These are phyloP conservation scores for Drosophila macrothrix DNA, from an alignment of 2,888 invertebrate genomes.

Conservation along the genomic window DNA sequence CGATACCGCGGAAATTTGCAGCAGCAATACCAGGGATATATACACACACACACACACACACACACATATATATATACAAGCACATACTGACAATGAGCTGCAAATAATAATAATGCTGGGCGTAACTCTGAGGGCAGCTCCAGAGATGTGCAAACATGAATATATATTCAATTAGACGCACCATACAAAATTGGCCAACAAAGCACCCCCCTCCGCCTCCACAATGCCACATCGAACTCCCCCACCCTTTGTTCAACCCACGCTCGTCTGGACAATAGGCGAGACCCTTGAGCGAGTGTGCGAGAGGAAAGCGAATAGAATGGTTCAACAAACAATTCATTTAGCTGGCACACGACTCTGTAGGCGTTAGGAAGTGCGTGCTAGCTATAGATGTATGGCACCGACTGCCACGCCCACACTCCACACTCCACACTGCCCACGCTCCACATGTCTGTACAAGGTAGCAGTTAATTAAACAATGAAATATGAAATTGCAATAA, in stretches of 20 bases:
- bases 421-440: constrained; percentile 1
- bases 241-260: constrained; percentile 4
- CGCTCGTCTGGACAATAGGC: constrained; percentile 45
- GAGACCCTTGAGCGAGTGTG: constrained; percentile 12
- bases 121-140: constrained; percentile 6
- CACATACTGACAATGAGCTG: constrained; percentile 28
- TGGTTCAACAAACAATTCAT: constrained; percentile 55
- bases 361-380: constrained; percentile 19
- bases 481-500: constrained; percentile 54
- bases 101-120: constrained; percentile 37
- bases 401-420: constrained; percentile 47
- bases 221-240: not conserved
- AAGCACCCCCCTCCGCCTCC: not conserved
- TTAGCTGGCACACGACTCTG: constrained; percentile 48
- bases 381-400: not conserved
- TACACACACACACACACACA: not conserved
- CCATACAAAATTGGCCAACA: constrained; percentile 49
- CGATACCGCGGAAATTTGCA: constrained; percentile 35
- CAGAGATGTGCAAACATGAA: constrained; percentile 47
- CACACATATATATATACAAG: not conserved
- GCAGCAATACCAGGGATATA: constrained; percentile 21
- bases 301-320: constrained; percentile 10
- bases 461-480: constrained; percentile 74
- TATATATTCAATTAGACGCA: constrained; percentile 65
- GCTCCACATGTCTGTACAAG: constrained; percentile 28